These are phyloP conservation scores for Scytalopus superciliaris DNA, from an alignment of 2,113 vertebrate species.

Conservation along the genomic window DNA sequence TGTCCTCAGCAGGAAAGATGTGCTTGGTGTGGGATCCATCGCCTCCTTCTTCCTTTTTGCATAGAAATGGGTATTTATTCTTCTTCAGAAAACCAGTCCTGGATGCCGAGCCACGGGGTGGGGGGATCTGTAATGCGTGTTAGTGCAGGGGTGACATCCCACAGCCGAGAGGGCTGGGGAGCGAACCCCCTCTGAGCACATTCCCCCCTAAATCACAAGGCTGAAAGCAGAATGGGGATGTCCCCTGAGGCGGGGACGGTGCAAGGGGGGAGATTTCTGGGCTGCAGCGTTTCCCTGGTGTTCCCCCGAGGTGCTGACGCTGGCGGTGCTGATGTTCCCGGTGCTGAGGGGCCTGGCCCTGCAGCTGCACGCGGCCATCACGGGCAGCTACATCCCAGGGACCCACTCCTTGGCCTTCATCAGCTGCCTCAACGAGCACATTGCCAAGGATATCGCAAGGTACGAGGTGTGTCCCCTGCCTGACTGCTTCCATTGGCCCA, in stretches of 20 bases:
- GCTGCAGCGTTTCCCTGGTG: fast-evolving
- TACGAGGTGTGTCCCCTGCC: not conserved
- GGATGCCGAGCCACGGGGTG: not conserved
- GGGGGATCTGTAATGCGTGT: not conserved
- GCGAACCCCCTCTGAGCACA: not conserved
- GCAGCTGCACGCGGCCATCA: slow-evolving; percentile 73
- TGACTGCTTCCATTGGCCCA: not conserved
- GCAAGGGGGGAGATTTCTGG: not conserved
- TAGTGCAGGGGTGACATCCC: not conserved
- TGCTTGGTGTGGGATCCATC: not conserved
- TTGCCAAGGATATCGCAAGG: slow-evolving; percentile 87
- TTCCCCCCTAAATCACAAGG: not conserved
- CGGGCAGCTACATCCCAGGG: slow-evolving; percentile 77
- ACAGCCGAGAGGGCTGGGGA: too few relatives aligned
- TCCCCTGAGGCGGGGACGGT: fast-evolving
- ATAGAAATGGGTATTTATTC: not conserved
- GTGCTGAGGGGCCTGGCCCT: slow-evolving; percentile 71
- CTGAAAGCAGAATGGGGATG: not conserved
- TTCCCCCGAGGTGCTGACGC: slow-evolving; percentile 13
- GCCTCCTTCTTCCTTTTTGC: not conserved
- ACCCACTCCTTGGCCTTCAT: slow-evolving; percentile 82
- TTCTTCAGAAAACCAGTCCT: not conserved
- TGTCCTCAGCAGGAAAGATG: not conserved
- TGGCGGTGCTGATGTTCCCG: slow-evolving; percentile 74
- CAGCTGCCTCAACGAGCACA: slow-evolving; percentile 85